These are phyloP conservation scores for Aricia artaxerxes DNA, from an alignment of 2,888 invertebrate genomes.

Conservation along the genomic window DNA sequence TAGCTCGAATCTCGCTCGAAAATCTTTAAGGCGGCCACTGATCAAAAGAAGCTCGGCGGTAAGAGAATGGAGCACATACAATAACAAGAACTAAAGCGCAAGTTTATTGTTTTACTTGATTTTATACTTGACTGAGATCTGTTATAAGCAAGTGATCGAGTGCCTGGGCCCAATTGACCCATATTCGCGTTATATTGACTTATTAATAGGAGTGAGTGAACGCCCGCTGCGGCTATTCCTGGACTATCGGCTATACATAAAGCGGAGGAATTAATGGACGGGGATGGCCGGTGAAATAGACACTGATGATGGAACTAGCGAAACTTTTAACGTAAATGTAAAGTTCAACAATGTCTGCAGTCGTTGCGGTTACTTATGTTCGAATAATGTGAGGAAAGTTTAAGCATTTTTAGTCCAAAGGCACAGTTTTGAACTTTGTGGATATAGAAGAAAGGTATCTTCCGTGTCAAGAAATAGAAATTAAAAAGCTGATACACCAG, in stretches of 20 bases:
- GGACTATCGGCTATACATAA: slow-evolving; percentile 18
- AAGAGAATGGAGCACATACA: background rate
- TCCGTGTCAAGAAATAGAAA: no score
- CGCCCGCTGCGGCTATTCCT: slow-evolving; percentile 28
- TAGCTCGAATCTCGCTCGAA: no score
- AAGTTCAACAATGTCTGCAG: no score
- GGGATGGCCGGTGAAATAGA: slow-evolving; percentile 21
- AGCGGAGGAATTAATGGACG: slow-evolving; percentile 14
- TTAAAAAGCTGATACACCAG: no score
- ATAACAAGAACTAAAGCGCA: background rate
- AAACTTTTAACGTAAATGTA: background rate
- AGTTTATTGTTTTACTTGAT: background rate
- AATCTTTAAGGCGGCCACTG: no score
- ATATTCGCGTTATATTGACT: slow-evolving; percentile 36
- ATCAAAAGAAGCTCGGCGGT: no score
- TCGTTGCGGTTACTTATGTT: no score
- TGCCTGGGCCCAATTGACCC: slow-evolving; percentile 34
- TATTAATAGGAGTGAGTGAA: slow-evolving; percentile 39
- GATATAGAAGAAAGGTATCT: no score
- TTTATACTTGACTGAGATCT: background rate
- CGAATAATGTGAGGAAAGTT: no score
- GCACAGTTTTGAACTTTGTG: no score
- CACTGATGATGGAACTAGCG: background rate
- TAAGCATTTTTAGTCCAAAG: no score
- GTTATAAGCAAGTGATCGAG: background rate